Evolutionary conservation across 2,113 vertebrate genomes (phyloP), one percentile per base, ranked within the genome.

Genomic region (Charadrius vociferus): DNA sequence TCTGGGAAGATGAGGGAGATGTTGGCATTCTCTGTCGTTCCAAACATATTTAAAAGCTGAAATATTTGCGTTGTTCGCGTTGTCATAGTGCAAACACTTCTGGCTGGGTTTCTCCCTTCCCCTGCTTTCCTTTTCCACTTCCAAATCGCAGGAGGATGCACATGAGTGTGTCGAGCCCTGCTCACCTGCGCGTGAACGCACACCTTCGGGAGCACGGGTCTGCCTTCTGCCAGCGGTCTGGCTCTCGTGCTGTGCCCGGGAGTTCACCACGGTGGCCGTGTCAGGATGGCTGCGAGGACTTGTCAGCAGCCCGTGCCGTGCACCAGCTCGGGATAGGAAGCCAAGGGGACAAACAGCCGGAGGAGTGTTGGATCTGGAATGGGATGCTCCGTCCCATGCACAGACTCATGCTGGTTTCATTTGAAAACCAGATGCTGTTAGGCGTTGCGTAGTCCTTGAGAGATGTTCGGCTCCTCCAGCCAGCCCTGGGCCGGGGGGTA

Each of bases 1-100:
- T 97, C 96, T 97, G 95, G 94, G 95, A 96, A 96, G 93, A 95
- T 63, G 95, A 95, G 74, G 75, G 81, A 94, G 81, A 43, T 88
- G 91, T 90, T 96, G 97, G 91, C 97, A 43, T 93, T 80, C 93
- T 87, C 87, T 52, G 39, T 86, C 95, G 91, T 96, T 96, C 95
- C 96, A 93, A 77, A 47, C 93, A 91, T 97, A 90, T 78, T 96
- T 96, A 66, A 93, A 93, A 96, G 91, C 81, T 96, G 96, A 96
- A 97, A 94, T 97, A 93, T 94, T 96, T 97, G 95, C 81, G 9
- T 91, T 96, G 95, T 91, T 97, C 84, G 12, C 3, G 2, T 80
- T 93, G 89, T 93, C 87, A 72, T 85, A 82, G 91, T 3, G 39
- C 96, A 95, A 83, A 96, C 93, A 82, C 84, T 96, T 87, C 74